phyloP scores from a whole-genome alignment of 1,140 invertebrate genomes.

The Asobara japonica region DNA sequence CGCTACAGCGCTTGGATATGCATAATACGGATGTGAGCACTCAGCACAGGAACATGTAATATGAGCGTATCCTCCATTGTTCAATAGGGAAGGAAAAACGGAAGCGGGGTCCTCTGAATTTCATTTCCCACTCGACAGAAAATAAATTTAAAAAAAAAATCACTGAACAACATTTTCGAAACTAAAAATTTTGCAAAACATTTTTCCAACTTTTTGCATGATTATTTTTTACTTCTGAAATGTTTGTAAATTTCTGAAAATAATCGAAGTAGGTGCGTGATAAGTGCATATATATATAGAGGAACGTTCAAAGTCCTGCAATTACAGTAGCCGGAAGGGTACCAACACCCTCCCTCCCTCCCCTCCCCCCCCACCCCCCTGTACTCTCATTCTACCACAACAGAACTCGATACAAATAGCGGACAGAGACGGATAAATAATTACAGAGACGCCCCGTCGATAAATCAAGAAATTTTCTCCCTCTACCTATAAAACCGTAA shows the following conservation, averaged over 20 bases:
- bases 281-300: background rate
- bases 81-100: background rate
- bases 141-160: background rate
- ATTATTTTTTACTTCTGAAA: too few species aligned
- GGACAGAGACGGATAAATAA: slow-evolving; percentile 61
- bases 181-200: background rate
- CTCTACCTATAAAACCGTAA: slow-evolving; percentile 30
- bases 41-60: slow-evolving; percentile 37
- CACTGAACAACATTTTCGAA: background rate
- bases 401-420: slow-evolving; percentile 24
- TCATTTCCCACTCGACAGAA: background rate
- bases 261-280: background rate
- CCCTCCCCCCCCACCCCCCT: background rate
- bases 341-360: slow-evolving; percentile 24
- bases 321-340: slow-evolving; percentile 60
- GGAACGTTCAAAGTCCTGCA: background rate
- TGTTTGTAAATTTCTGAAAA: background rate
- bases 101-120: background rate
- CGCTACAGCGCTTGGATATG: background rate
- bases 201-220: too few species aligned
- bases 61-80: slow-evolving; percentile 13
- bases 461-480: slow-evolving; percentile 61
- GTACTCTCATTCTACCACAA: background rate
- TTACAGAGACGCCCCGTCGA: slow-evolving; percentile 65
- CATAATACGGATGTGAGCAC: slow-evolving; percentile 3